Base-by-base conservation (phyloP, 2,797 vertebrate genomes). In the Acanthornis magna region DNA sequence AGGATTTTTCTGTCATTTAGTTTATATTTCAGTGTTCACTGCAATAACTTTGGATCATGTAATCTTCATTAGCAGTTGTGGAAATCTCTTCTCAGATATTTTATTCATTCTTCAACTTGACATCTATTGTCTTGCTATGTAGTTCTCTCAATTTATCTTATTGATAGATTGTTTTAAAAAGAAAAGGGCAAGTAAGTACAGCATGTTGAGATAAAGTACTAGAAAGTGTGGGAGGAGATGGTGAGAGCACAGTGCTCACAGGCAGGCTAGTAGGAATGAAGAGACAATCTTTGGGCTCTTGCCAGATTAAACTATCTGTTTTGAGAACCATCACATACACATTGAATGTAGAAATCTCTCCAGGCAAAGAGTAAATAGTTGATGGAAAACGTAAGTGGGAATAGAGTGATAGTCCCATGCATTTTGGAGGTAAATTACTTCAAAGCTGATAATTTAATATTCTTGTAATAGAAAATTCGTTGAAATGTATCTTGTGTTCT, bases 331-430 rank as follows among this genome's bases (percentile, higher is more conserved):
- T 6, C 30, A 7, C 25, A 45, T 0, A 1, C 65, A 43, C 10
- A 42, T 6, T 30, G 50, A 47, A 22, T 54, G 13, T n/a, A 84
- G 40, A 73, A 92, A 50, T 79, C 9, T 76, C n/a, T 85, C 26
- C 42, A 27, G 18, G 21, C 34, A 75, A 77, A 68, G 30, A n/a
- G 54, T 57, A 57, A 13, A 19, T 9, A 38, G 16, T 40, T 71
- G 36, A 57, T 34, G 29, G 20, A 58, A 89, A 57, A 22, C 34
- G 1, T 65, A 18, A 20, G 8, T n/a, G 55, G n/a, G 30, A 89
- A 51, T 6, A 29, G 13, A 67, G 26, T 0, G 1, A 50, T 47
- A 47, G 34, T 67, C 26, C 18, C 34, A 12, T 0, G 0, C 5
- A 7, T 16, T 68, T 86, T 22, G 67, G 16, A 86, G n/a, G 32